Percentiles rank a stretch among this genome's conserved stretches.
Evolutionary conservation across 2,888 invertebrate genomes (phyloP).

Genomic region (Tinea pellionella): DNA sequence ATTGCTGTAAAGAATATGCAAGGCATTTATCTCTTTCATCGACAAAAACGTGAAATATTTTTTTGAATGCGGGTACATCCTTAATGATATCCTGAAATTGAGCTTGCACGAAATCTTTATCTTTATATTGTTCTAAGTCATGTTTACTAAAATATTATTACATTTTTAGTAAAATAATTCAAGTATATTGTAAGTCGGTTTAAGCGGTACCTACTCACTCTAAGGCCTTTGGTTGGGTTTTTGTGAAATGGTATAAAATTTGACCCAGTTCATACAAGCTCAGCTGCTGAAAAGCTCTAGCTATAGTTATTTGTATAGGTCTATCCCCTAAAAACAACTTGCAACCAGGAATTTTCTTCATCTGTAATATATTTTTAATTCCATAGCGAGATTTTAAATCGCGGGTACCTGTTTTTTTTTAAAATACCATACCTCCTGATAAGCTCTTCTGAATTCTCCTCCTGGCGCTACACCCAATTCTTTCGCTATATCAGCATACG

Average conservation of each 20-base stretch:
- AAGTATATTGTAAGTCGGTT: background rate
- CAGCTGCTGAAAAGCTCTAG: slow-evolving; percentile 55
- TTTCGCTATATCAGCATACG: slow-evolving; percentile 59
- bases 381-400: too few relatives aligned
- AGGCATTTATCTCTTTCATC: slow-evolving; percentile 60
- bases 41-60: slow-evolving; percentile 61
- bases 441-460: slow-evolving; percentile 58
- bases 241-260: slow-evolving; percentile 54
- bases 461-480: slow-evolving; percentile 61
- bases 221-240: slow-evolving; percentile 47
- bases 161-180: background rate
- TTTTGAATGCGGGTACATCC: slow-evolving; percentile 59
- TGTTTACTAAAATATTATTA: slow-evolving; percentile 35
- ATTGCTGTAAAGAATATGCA: slow-evolving; percentile 57
- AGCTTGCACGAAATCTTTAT: slow-evolving; percentile 52
- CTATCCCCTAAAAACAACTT: slow-evolving; percentile 58
- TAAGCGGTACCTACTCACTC: slow-evolving; percentile 34
- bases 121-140: slow-evolving; percentile 52
- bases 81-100: slow-evolving; percentile 57
- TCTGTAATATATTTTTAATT: slow-evolving; percentile 30
- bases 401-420: too few relatives aligned
- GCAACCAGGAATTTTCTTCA: slow-evolving; percentile 60
- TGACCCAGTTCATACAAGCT: slow-evolving; percentile 54
- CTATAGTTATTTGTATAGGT: slow-evolving; percentile 58
- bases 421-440: slow-evolving; percentile 42